These are phyloP conservation scores for Dysidea cf. avara DNA, from an alignment of 37 sponge, comb jelly and placozoan genomes.

Conservation along the genomic window DNA sequence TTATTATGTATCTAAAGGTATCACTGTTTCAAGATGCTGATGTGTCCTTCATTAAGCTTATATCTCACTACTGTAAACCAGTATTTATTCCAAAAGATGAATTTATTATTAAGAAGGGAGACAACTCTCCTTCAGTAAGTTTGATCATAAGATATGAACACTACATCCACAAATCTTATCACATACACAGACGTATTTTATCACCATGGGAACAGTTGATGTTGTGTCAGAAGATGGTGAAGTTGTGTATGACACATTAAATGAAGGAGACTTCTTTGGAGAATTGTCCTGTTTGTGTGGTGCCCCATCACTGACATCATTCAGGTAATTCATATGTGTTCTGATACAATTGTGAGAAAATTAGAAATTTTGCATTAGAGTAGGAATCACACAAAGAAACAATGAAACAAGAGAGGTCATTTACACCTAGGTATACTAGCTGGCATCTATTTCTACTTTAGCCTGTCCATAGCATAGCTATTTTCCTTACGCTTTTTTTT, in stretches of 20 bases:
- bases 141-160: neutral
- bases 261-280: constrained; percentile 81
- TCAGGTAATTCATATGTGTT: too few species aligned
- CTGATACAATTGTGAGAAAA: too few species aligned
- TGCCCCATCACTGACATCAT: too few species aligned
- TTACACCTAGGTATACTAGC: too few species aligned
- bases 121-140: constrained; percentile 66
- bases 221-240: constrained; percentile 74
- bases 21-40: constrained; percentile 77
- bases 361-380: too few species aligned
- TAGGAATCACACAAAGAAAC: too few species aligned
- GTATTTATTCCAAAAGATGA: constrained; percentile 64
- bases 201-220: constrained; percentile 69
- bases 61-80: constrained; percentile 76
- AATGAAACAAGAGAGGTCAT: too few species aligned
- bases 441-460: too few species aligned
- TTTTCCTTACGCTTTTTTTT: too few species aligned
- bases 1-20: constrained; percentile 20
- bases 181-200: constrained; percentile 67
- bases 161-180: too few species aligned
- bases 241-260: constrained; percentile 59
- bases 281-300: too few species aligned
- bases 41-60: constrained; percentile 71
- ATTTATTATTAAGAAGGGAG: constrained; percentile 75
- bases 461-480: too few species aligned